These are phyloP conservation scores for Trachemys scripta DNA, from an alignment of 2,113 vertebrate genomes.

Conservation along the genomic window DNA sequence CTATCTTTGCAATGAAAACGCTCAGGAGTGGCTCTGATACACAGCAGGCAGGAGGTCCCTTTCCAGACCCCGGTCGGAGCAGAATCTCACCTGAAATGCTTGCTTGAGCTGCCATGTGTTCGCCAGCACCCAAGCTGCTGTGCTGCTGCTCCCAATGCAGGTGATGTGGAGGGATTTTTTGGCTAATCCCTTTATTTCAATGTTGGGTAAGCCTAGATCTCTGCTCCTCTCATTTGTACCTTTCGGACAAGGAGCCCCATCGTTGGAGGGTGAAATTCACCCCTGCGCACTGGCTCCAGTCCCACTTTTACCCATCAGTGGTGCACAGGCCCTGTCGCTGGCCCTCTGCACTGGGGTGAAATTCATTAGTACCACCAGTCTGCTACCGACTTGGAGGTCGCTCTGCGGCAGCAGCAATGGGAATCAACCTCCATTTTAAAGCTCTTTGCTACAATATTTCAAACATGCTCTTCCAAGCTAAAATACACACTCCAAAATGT, in stretches of 20 bases:
- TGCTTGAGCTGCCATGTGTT: not conserved
- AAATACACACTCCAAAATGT: not conserved
- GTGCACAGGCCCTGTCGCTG: not conserved
- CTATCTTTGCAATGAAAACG: not conserved
- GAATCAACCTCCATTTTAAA: not conserved
- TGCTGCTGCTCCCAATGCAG: not conserved
- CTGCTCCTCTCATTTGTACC: not conserved
- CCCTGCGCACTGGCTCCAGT: not conserved
- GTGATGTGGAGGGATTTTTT: not conserved
- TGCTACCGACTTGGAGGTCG: not conserved
- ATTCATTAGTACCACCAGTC: not conserved
- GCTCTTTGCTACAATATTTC: not conserved
- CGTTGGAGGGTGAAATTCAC: not conserved
- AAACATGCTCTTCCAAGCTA: not conserved
- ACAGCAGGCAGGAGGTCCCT: not conserved
- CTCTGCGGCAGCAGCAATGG: not conserved
- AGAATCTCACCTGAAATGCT: not conserved
- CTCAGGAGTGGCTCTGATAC: not conserved
- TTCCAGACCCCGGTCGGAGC: not conserved
- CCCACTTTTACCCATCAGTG: not conserved
- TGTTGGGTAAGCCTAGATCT: not conserved
- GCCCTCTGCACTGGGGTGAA: not conserved
- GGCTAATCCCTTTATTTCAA: not conserved
- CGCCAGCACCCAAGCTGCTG: rapidly evolving
- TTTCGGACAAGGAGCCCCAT: not conserved